Evolutionary conservation across 2,797 vertebrate genomes (phyloP).

Genomic region (Vireo griseus): DNA sequence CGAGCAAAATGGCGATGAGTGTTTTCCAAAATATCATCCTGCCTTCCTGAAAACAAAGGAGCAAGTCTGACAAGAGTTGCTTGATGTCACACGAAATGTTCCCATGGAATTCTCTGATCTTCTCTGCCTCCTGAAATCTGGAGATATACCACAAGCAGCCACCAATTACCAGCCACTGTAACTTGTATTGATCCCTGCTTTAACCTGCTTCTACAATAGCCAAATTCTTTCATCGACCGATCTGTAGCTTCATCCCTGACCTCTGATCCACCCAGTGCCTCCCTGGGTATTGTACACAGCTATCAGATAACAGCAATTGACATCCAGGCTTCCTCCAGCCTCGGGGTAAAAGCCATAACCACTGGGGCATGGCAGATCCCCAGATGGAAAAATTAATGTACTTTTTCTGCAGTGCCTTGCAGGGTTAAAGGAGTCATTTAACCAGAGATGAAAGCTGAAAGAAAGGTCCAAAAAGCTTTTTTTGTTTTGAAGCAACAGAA

Average conservation of each 20-base stretch:
- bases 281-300: slow-evolving; percentile 31
- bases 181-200: neutral
- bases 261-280: neutral
- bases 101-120: neutral
- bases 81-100: neutral
- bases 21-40: neutral
- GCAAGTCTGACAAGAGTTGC: neutral
- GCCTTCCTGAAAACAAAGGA: neutral
- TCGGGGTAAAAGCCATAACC: neutral
- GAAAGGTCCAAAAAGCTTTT: neutral
- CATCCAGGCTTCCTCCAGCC: slow-evolving; percentile 32
- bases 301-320: slow-evolving; percentile 27
- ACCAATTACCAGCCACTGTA: neutral
- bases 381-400: neutral
- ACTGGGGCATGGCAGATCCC: neutral
- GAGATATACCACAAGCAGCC: neutral
- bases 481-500: slow-evolving; percentile 10
- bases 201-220: neutral
- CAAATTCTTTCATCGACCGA: neutral
- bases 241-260: neutral
- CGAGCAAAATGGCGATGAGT: accelerated
- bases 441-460: slow-evolving; percentile 6
- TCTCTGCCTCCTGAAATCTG: neutral
- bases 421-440: neutral
- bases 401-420: neutral